These are phyloP conservation scores for Exaiptasia diaphana DNA, from an alignment of 64 coral and sea anemone species.

Conservation along the genomic window DNA sequence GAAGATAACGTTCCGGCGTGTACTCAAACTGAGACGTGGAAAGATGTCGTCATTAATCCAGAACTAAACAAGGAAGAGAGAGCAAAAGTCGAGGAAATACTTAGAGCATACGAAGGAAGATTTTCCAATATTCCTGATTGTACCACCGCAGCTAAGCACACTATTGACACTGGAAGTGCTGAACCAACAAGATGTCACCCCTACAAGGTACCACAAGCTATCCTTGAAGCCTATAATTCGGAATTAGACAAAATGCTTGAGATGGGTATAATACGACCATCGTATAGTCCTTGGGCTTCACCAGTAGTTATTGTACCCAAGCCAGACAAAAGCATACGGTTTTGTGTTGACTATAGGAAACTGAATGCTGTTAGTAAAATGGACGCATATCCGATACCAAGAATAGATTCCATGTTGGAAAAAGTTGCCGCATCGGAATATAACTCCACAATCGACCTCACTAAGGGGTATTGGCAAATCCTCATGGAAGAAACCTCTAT, in stretches of 20 bases:
- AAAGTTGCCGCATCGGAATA: conserved; percentile 9
- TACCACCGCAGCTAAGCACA: background rate
- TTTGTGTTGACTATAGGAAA: conserved; percentile 47
- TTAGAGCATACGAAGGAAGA: background rate
- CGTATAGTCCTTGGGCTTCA: background rate
- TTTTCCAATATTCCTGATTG: background rate
- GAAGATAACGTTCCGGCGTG: background rate
- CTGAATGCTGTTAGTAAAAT: conserved; percentile 24
- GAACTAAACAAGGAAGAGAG: background rate
- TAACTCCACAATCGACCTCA: conserved; percentile 35
- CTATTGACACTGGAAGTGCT: background rate
- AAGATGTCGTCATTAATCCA: background rate
- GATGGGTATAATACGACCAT: conserved; percentile 34
- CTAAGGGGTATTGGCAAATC: conserved; percentile 53
- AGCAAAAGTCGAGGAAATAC: background rate
- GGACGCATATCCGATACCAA: conserved; percentile 25
- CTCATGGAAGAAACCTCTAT: background rate
- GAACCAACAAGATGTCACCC: background rate
- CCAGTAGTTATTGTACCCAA: conserved; percentile 52
- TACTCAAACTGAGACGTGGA: background rate
- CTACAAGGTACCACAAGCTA: background rate
- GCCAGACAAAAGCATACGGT: background rate
- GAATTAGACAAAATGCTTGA: conserved; percentile 49
- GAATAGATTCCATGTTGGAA: conserved; percentile 38
- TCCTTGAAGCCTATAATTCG: background rate